These are phyloP conservation scores for Labeo rohita DNA, from an alignment of 2,113 vertebrate species.

Conservation along the genomic window DNA sequence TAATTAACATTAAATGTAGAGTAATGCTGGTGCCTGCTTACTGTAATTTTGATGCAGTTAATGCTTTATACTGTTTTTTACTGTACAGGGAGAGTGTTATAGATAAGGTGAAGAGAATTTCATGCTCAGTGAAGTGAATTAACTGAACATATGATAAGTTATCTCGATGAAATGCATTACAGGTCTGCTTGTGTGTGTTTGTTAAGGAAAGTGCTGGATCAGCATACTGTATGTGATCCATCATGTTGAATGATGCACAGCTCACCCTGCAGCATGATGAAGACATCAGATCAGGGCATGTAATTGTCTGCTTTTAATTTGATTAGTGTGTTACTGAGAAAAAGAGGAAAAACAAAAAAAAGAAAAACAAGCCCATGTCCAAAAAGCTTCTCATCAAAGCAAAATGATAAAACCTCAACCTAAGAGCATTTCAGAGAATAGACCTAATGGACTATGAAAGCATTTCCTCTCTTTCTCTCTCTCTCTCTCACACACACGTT, in stretches of 20 bases:
- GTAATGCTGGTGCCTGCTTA: no score
- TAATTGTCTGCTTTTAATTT: conserved; percentile 35
- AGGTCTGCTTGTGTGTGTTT: background rate
- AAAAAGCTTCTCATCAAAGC: conserved; percentile 55
- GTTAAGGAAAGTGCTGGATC: background rate
- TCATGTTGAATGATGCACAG: background rate
- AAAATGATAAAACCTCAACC: conserved; percentile 37
- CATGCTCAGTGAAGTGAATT: conserved; percentile 1
- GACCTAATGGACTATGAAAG: conserved; percentile 43
- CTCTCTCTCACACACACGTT: conserved; percentile 9
- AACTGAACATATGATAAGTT: background rate
- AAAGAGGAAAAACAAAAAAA: conserved; percentile 23
- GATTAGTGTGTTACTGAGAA: conserved; percentile 22
- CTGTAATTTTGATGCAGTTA: no score
- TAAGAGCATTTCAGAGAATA: background rate
- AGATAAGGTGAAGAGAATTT: background rate
- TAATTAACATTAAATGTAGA: no score
- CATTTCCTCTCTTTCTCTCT: conserved; percentile 23
- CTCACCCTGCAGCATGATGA: background rate
- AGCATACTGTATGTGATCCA: background rate
- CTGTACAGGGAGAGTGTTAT: background rate
- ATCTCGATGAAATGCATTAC: conserved; percentile 1
- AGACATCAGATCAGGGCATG: background rate
- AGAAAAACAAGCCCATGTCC: conserved; percentile 53
- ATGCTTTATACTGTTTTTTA: background rate